phyloP scores from a whole-genome alignment of 1,140 invertebrate genomes.

The Mycetomoellerius zeteki region DNA sequence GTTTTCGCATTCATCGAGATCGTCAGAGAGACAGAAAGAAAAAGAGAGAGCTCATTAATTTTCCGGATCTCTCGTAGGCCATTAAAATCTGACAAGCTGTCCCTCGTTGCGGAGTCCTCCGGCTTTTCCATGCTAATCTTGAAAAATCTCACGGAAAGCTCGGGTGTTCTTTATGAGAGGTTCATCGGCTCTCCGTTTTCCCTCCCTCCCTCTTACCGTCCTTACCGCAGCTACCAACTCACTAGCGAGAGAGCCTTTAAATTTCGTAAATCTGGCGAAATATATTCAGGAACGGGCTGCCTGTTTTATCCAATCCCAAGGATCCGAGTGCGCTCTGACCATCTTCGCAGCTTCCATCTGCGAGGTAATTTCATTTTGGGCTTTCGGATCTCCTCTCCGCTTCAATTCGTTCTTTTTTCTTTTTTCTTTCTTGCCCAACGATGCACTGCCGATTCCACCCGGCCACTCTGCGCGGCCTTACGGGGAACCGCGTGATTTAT shows the following conservation, averaged over 20 bases:
- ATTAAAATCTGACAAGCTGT: slow-evolving; percentile 65
- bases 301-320: slow-evolving; percentile 66
- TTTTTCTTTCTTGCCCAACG: neutral
- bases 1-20: neutral
- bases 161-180: slow-evolving; percentile 45
- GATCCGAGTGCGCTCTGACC: slow-evolving; percentile 62
- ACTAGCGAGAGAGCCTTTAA: slow-evolving; percentile 39
- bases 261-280: slow-evolving; percentile 69
- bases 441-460: neutral
- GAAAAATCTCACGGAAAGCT: slow-evolving; percentile 59
- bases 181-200: slow-evolving; percentile 48
- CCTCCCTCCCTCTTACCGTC: no score
- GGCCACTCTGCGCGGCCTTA: neutral
- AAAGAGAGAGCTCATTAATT: slow-evolving; percentile 42
- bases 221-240: neutral
- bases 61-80: slow-evolving; percentile 19
- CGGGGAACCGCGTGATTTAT: slow-evolving; percentile 66
- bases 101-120: slow-evolving; percentile 36
- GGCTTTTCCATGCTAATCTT: slow-evolving; percentile 62
- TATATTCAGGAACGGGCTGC: slow-evolving; percentile 63
- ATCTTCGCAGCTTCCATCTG: slow-evolving; percentile 44
- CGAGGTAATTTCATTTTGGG: slow-evolving; percentile 69
- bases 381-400: neutral
- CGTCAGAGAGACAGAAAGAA: no score
- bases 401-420: neutral